A percentile compares a stretch with the other conserved stretches of the same genome.
Conservation (phyloP, 2,113 vertebrate species). For the Natator depressus region DNA sequence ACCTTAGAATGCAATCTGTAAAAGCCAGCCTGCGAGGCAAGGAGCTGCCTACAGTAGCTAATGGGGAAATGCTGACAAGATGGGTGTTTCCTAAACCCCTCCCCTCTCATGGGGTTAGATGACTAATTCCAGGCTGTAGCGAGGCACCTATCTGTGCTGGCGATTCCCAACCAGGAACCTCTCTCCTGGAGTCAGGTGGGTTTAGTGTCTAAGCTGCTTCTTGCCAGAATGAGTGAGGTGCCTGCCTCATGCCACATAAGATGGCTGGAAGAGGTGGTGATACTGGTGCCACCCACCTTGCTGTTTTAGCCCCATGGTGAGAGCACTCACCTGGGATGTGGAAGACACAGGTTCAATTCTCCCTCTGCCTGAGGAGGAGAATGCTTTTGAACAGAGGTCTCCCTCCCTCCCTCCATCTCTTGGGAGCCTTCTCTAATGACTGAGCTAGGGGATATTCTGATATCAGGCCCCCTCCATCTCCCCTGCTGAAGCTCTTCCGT, state of each 20-base stretch:
- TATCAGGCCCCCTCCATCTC: background rate
- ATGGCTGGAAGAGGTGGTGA: background rate
- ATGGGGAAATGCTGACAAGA: background rate
- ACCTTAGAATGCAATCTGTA: background rate
- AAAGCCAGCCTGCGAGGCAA: background rate
- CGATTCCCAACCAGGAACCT: background rate
- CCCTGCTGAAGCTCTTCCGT: background rate
- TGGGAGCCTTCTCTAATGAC: background rate
- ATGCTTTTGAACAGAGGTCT: background rate
- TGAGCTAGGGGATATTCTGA: background rate
- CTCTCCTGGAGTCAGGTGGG: background rate
- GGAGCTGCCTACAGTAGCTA: background rate
- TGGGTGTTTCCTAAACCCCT: background rate
- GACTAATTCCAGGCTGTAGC: background rate
- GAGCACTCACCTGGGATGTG: background rate
- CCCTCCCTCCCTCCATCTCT: background rate
- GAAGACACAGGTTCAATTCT: background rate
- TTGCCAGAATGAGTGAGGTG: background rate
- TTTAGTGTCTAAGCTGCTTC: background rate
- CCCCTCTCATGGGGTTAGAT: background rate
- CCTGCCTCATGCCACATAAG: background rate
- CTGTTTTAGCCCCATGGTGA: background rate
- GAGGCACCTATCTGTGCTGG: background rate
- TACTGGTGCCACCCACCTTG: background rate
- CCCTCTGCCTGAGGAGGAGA: background rate